A percentile compares a stretch with the other conserved stretches of the same genome.
Conservation (phyloP, 2,797 vertebrate species). For the Phyllotis vaccarum region DNA sequence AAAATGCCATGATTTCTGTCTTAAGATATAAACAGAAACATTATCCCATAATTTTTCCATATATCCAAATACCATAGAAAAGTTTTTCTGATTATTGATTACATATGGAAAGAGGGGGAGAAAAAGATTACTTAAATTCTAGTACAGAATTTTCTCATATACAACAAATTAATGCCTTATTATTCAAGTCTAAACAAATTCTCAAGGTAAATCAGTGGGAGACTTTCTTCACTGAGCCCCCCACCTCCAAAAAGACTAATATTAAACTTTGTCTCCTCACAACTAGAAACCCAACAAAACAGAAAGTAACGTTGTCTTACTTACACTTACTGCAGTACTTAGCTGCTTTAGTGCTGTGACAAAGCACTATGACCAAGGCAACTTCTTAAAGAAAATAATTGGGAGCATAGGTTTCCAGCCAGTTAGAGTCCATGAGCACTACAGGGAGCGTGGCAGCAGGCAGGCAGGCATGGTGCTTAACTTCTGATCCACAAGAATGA, state of each 20-base stretch:
- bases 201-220: not conserved
- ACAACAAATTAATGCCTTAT: not conserved
- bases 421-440: not conserved
- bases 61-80: not conserved
- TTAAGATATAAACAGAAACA: not conserved
- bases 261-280: not conserved
- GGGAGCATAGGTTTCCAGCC: not conserved
- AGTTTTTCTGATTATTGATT: not conserved
- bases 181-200: not conserved
- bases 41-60: not conserved
- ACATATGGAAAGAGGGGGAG: not conserved
- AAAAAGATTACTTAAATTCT: not conserved
- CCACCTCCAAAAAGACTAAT: not conserved
- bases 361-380: not conserved
- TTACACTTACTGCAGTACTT: not conserved
- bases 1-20: conserved; percentile 16
- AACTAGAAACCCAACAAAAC: not conserved
- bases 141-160: not conserved
- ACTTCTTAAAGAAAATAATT: not conserved
- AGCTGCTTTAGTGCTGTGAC: not conserved
- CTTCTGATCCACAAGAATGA: not conserved
- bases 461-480: not conserved
- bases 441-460: not conserved
- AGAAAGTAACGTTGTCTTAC: not conserved
- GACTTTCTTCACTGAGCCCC: not conserved